Conservation (phyloP, 2,113 vertebrate species). For the Rhinogobius similis region DNA sequence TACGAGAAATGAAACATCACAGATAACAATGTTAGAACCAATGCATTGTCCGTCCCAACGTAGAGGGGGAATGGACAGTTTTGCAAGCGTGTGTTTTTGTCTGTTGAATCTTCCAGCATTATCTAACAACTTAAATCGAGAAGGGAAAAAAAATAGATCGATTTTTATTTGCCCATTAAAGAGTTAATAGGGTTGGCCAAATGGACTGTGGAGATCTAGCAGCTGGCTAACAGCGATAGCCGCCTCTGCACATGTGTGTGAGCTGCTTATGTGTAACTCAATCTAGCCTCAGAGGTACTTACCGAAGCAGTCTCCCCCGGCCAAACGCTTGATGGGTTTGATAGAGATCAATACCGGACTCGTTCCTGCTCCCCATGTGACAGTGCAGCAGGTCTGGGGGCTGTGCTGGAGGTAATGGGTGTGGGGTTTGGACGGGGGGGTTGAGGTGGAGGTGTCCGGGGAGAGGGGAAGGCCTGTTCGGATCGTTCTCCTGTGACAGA, state of each 20-base stretch:
- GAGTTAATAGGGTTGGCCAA: neutral
- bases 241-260: neutral
- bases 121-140: neutral
- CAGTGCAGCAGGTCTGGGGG: constrained; percentile 18
- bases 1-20: neutral
- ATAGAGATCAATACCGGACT: constrained; percentile 46
- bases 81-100: neutral
- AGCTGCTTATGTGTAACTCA: constrained; percentile 7
- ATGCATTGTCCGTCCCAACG: too few relatives aligned
- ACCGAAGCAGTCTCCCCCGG: constrained; percentile 20
- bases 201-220: neutral
- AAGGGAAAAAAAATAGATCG: neutral
- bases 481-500: constrained; percentile 65
- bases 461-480: constrained; percentile 21
- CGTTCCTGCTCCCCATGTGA: constrained; percentile 16
- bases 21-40: too few relatives aligned
- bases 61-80: neutral
- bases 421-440: neutral
- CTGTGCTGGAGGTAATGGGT: constrained; percentile 5
- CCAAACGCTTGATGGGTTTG: constrained; percentile 30
- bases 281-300: neutral
- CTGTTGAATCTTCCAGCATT: neutral
- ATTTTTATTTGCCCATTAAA: neutral
- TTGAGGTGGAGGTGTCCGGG: neutral
- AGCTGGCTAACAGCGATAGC: neutral